A percentile compares a stretch with the other conserved stretches of the same genome.
These are phyloP conservation scores for Halocynthia aurantium DNA, from an alignment of 23 tunicate species.

Conservation along the genomic window DNA sequence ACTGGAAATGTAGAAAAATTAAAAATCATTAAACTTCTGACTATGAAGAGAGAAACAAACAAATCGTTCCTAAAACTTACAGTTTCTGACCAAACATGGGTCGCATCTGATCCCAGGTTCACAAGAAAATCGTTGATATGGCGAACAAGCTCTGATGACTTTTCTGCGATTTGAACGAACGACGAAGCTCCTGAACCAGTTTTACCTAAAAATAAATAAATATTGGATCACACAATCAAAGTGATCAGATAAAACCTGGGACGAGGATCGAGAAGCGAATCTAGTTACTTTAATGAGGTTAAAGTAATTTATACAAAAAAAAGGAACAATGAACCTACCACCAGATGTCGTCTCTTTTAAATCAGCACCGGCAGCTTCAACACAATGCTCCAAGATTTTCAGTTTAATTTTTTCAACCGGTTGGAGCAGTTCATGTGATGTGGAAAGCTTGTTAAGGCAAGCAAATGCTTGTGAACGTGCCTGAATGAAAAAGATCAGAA, in stretches of 20 bases:
- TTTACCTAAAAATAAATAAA: too few species aligned
- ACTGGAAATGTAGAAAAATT: conserved; percentile 15
- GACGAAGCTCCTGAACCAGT: neutral
- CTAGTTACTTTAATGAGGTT: too few species aligned
- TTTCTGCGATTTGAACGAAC: conserved; percentile 39
- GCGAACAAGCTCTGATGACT: conserved; percentile 56
- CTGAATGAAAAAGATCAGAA: conserved; percentile 6
- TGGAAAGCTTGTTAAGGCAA: conserved; percentile 43
- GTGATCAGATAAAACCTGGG: too few species aligned
- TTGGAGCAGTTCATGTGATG: conserved; percentile 28
- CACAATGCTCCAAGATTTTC: conserved; percentile 58
- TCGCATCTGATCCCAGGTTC: conserved; percentile 21
- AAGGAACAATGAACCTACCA: neutral
- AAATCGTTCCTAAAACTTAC: conserved; percentile 16
- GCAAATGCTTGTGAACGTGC: conserved; percentile 62
- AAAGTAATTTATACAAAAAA: too few species aligned
- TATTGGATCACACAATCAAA: too few species aligned
- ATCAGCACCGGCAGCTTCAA: conserved; percentile 82
- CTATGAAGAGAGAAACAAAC: conserved; percentile 7
- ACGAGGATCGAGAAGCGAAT: too few species aligned
- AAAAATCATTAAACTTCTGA: too few species aligned
- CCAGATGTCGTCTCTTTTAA: conserved; percentile 40
- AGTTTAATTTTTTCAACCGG: conserved; percentile 41
- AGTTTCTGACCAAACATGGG: conserved; percentile 60
- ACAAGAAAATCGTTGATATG: conserved; percentile 51